phyloP scores from a whole-genome alignment of 2,113 vertebrate genomes.

The Carettochelys insculpta region DNA sequence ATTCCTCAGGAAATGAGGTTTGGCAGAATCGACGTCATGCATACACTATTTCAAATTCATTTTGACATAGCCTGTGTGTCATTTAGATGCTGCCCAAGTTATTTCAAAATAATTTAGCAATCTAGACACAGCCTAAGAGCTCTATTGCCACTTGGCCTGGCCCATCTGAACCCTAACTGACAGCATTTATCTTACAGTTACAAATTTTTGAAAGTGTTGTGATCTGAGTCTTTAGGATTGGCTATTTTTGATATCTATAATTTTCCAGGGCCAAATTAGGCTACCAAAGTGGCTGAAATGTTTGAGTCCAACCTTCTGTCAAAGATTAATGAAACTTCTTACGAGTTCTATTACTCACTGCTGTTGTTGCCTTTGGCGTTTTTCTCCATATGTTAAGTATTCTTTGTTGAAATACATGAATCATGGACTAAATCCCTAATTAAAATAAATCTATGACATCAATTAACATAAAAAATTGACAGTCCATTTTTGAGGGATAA shows the following conservation, averaged over 20 bases:
- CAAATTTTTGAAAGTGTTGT: conserved; percentile 7
- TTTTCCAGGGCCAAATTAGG: background rate
- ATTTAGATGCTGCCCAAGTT: too few relatives aligned
- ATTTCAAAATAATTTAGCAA: too few relatives aligned
- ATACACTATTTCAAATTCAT: too few relatives aligned
- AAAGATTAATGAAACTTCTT: background rate
- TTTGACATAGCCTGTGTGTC: too few relatives aligned
- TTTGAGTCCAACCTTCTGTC: background rate
- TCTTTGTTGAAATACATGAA: conserved; percentile 17
- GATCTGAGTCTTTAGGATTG: background rate
- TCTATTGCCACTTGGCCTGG: background rate
- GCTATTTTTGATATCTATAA: background rate
- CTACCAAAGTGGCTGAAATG: background rate
- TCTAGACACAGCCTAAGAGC: too few relatives aligned
- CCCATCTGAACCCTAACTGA: conserved; percentile 9
- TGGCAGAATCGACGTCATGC: too few relatives aligned
- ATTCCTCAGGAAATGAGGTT: too few relatives aligned
- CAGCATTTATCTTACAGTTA: conserved; percentile 33
- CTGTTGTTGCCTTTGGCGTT: background rate
- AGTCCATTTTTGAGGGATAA: background rate
- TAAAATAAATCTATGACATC: background rate
- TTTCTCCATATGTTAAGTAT: background rate
- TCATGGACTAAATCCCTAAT: background rate
- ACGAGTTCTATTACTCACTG: background rate
- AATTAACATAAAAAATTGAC: background rate